Evolutionary conservation across 1,140 invertebrate genomes (phyloP), one percentile per base, ranked within the genome.

Genomic region (Spodoptera litura): DNA sequence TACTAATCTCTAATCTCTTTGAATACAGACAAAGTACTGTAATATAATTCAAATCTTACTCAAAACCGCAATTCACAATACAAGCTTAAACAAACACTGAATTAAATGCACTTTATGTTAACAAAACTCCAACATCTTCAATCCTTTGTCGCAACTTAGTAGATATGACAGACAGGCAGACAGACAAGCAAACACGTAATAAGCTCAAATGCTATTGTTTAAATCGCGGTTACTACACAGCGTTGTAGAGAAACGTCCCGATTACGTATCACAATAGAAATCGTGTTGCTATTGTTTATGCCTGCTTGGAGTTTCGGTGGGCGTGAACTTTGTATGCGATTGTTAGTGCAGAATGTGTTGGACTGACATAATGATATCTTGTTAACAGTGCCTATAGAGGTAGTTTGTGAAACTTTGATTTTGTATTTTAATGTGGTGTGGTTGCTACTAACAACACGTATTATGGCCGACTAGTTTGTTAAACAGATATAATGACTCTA

Each of bases 81-180:
- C 20, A 25, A 15, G 64, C 64, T 52, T 52, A 51, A 51, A 68
- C 51, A 44, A 74, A 64, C 61, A 64, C 31, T 72, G 66, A 70
- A 52, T 70, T 81, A 73, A 83, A 78, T 81, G 56, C 64, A 77
- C 56, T 27, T 35, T 58, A 71, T 52, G 72, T 58, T 64, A 52
- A 35, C 52, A 15, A 76, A 77, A 66, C 13, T 77, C 15, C 52
- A 44, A 49, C 15, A 25, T 77, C 61, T 66, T 77, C 62, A 55
- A 58, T 56, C 61, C 62, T 77, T 77, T 77, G 62, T 77, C 15
- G 53, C 27, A 49, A 77, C 62, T 68, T 38, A 11, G 25, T 12
- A 77, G 79, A 81, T 82, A 79, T 85, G 82, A 82, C 80, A 79
- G 62, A 59, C 27, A 66, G 77, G 75, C 80, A 78, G 76, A n/a